Evolutionary conservation across 2,888 invertebrate genomes (phyloP), one percentile per base, ranked within the genome.

Genomic region (Lobophora halterata): DNA sequence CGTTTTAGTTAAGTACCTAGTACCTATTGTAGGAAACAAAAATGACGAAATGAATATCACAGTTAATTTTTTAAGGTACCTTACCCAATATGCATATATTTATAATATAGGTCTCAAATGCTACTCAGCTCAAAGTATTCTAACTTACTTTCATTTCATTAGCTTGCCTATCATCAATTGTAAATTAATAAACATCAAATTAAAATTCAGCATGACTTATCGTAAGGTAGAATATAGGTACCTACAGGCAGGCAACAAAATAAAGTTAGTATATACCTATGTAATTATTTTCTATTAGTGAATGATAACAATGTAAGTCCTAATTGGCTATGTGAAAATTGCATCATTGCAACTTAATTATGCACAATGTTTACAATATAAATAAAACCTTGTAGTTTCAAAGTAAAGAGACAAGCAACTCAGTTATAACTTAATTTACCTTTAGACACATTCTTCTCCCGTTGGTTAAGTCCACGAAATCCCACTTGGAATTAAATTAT

Each of bases 361-460:
- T 60, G 46, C 47, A 57, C 57, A 63, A 55, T 61, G 63, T 70
- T 71, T 66, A 66, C 65, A 53, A 65, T n/a, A 55, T 65, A 64
- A 52, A 38, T 26, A 44, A 37, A 61, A 59, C 61, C 61, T 61
- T 63, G 59, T 17, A 7, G n/a, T 28, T 61, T 51, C 55, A 46
- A 58, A 57, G 53, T 61, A 55, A 51, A 49, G 34, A 29, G 33
- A 28, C 8, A 16, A 34, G 60, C 67, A 72, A 68, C 68, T 71
- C 64, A 35, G 19, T 42, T 57, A 20, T 42, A 56, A 53, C 71
- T 33, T 35, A 54, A 43, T 46, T 61, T 75, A 78, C 77, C 77
- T 77, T 72, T 47, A 63, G 20, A 49, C 58, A 55, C 76, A 77
- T 78, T 56, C 49, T 65, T 60, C 52, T 52, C 46, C 37, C 56